These are phyloP conservation scores for Ashinkailepas kermadecensis DNA, from an alignment of 2,888 invertebrate species.

Conservation along the genomic window DNA sequence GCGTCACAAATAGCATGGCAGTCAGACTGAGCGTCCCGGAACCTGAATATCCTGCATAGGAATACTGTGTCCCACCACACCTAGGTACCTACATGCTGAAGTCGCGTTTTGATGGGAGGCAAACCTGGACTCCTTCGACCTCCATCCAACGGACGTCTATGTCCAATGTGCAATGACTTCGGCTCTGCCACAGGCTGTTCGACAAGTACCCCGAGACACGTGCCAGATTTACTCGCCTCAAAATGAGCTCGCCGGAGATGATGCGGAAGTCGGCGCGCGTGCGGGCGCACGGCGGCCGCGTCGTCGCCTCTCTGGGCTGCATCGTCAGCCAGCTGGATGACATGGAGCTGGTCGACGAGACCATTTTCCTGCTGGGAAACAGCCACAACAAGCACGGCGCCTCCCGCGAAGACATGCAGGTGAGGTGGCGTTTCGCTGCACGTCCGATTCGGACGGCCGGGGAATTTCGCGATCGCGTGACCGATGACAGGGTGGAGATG, in stretches of 20 bases:
- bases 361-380: constrained; percentile 4
- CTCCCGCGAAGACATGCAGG: neutral
- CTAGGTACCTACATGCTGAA: too few relatives aligned
- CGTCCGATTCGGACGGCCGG: too few relatives aligned
- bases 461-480: too few relatives aligned
- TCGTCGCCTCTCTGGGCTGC: neutral
- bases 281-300: neutral
- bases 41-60: too few relatives aligned
- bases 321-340: neutral
- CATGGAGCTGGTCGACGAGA: neutral
- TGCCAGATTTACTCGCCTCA: neutral
- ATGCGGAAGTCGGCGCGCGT: neutral
- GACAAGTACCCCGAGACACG: constrained; percentile 1
- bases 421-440: neutral
- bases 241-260: neutral
- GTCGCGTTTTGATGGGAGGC: too few relatives aligned
- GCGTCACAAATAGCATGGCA: too few relatives aligned
- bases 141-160: too few relatives aligned
- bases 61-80: too few relatives aligned
- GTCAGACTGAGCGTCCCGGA: too few relatives aligned
- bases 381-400: neutral
- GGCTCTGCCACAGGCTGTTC: neutral
- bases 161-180: too few relatives aligned
- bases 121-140: too few relatives aligned
- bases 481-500: too few relatives aligned